These are phyloP conservation scores for Netelia fuscicornis DNA, from an alignment of 2,888 invertebrate species.

Conservation along the genomic window DNA sequence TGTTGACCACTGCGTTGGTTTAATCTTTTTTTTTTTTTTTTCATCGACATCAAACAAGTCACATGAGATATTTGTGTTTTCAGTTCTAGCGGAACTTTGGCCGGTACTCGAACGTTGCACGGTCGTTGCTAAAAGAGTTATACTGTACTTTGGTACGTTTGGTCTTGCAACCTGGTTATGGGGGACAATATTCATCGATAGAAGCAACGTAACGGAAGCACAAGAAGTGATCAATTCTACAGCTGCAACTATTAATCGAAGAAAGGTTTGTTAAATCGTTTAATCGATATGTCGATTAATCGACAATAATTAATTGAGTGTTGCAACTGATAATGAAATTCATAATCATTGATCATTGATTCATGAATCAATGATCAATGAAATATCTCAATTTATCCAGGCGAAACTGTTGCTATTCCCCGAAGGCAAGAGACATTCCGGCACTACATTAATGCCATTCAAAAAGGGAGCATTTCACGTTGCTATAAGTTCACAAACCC, in stretches of 20 bases:
- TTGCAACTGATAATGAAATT: no score
- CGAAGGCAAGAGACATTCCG: conserved; percentile 95
- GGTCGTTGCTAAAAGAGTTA: conserved; percentile 93
- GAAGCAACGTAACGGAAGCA: conserved; percentile 90
- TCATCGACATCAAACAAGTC: no score
- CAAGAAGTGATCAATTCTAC: conserved; percentile 91
- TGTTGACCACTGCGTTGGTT: no score
- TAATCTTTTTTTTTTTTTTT: not conserved
- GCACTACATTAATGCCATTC: conserved; percentile 92
- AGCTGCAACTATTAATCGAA: conserved; percentile 88
- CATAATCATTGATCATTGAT: no score
- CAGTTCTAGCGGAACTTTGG: conserved; percentile 92
- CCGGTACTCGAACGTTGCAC: conserved; percentile 92
- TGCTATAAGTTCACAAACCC: conserved; percentile 93
- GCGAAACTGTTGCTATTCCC: conserved; percentile 95
- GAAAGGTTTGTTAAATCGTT: conserved; percentile 85
- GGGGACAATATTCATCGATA: conserved; percentile 95
- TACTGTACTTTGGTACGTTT: conserved; percentile 93
- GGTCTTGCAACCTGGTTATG: conserved; percentile 94
- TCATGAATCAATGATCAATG: no score
- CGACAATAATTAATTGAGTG: not conserved
- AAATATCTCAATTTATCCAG: conserved; percentile 83
- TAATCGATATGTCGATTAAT: not conserved
- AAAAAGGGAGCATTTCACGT: conserved; percentile 99
- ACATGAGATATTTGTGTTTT: conserved; percentile 9